These are phyloP conservation scores for Aphis gossypii DNA, from an alignment of 1,140 invertebrate genomes.

Conservation along the genomic window DNA sequence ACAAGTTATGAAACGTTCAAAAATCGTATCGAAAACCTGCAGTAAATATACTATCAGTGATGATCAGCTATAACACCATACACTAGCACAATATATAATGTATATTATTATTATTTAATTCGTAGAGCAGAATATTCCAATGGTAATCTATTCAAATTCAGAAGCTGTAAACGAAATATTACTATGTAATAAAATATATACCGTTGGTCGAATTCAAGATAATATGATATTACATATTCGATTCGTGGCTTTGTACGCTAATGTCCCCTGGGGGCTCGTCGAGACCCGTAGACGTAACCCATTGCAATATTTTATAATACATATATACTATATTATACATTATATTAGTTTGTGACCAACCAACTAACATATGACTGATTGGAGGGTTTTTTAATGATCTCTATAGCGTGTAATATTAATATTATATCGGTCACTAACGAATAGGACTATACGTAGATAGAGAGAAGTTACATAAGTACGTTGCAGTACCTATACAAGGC, in stretches of 20 bases:
- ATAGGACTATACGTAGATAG: not conserved
- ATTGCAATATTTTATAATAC: not conserved
- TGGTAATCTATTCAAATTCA: not conserved
- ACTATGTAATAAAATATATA: not conserved
- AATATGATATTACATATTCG: not conserved
- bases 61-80: not conserved
- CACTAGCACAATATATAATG: not conserved
- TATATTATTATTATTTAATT: not conserved
- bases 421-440: not conserved
- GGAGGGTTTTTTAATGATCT: not conserved
- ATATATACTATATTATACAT: not conserved
- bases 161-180: not conserved
- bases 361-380: not conserved
- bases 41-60: not conserved
- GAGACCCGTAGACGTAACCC: not conserved
- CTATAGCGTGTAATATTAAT: not conserved
- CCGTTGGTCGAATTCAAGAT: not conserved
- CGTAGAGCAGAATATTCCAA: not conserved
- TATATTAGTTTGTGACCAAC: not conserved
- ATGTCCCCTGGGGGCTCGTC: not conserved
- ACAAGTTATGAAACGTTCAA: slow-evolving; percentile 13
- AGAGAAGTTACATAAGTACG: not conserved
- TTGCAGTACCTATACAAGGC: not conserved
- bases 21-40: not conserved
- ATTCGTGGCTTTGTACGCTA: not conserved